A percentile compares a stretch with the other conserved stretches of the same genome.
phyloP scores from a whole-genome alignment of 2,113 vertebrate species.

The Meles meles region DNA sequence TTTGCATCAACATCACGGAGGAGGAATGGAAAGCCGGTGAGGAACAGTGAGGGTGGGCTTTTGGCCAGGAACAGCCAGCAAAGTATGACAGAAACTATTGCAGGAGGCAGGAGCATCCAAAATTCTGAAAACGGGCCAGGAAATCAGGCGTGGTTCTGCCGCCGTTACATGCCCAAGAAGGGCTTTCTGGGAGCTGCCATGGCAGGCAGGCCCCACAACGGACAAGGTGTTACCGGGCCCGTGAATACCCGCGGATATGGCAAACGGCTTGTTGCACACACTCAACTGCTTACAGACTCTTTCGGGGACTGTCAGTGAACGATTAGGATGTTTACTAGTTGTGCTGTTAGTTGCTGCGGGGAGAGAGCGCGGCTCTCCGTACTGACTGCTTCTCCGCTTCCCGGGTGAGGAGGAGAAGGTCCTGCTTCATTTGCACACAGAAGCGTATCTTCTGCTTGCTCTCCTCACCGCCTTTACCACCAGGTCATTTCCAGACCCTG shows the following conservation, averaged over 20 bases:
- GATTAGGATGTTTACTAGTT: not conserved
- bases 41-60: not conserved
- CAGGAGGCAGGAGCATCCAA: not conserved
- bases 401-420: not conserved
- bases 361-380: not conserved
- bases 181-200: not conserved
- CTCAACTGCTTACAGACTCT: constrained; percentile 20
- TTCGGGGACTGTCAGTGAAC: constrained; percentile 34
- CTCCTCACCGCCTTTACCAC: not conserved
- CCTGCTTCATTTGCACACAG: not conserved
- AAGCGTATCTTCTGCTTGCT: not conserved
- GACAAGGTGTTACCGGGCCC: not conserved
- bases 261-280: constrained; percentile 35
- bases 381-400: not conserved
- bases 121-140: not conserved
- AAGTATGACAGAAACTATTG: not conserved
- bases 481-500: not conserved
- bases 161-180: not conserved
- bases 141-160: not conserved
- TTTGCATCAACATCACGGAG: not conserved
- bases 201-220: not conserved
- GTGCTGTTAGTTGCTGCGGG: not conserved
- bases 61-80: not conserved
- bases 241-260: not conserved
- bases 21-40: not conserved